Conservation (phyloP, 2,797 vertebrate species). For the Poliocrania exsul region DNA sequence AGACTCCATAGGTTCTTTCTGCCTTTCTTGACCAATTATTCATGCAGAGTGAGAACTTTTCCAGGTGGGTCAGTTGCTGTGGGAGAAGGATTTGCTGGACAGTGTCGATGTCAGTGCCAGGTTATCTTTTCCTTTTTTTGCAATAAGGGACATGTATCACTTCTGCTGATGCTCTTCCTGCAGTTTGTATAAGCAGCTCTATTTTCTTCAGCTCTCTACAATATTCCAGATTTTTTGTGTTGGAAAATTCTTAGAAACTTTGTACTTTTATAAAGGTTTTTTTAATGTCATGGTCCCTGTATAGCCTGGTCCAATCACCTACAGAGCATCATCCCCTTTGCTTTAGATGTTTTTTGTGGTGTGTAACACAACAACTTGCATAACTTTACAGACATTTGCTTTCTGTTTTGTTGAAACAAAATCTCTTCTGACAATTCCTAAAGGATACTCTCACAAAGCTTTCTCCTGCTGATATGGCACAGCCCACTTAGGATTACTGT, state of each 20-base stretch:
- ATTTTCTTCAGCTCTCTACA: neutral
- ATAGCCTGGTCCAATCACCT: neutral
- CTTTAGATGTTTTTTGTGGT: neutral
- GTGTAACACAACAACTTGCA: neutral
- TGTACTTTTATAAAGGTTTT: neutral
- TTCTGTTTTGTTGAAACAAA: neutral
- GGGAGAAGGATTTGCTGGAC: neutral
- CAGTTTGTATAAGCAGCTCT: neutral
- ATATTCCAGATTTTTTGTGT: neutral
- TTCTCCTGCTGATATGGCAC: neutral
- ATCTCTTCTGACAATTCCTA: neutral
- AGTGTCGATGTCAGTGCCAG: accelerated
- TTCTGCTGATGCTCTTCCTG: neutral
- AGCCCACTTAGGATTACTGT: neutral
- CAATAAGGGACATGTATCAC: accelerated
- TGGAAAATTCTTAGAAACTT: neutral
- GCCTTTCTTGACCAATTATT: neutral
- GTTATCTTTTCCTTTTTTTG: neutral
- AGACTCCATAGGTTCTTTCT: neutral
- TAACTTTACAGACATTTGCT: neutral
- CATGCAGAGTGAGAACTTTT: neutral
- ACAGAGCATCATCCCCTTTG: neutral
- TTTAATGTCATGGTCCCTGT: neutral
- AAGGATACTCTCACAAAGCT: neutral
- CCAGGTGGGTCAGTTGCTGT: neutral